Base-by-base conservation (phyloP, 1,140 invertebrate species). In the Acromyrmex charruanus region DNA sequence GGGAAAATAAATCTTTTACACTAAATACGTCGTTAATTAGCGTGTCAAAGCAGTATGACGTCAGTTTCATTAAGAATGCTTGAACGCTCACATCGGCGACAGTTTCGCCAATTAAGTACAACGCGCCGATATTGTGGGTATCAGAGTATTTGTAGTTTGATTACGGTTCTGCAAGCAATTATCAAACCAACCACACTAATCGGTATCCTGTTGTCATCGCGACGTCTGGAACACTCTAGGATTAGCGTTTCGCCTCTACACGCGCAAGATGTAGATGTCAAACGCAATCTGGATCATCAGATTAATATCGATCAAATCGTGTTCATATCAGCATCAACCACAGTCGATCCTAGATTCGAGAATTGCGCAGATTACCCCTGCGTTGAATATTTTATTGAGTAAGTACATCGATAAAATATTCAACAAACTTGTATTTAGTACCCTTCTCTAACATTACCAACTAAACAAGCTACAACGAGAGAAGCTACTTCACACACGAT, bases 91-190 rank as follows among this genome's bases (percentile, higher is more conserved):
- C 28, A 39, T 74, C 14, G 44, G 55, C 39, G 55, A 84, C 28
- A 75, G 80, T 84, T 84, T 84, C 69, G 69, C 69, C 68, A 84
- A 84, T 84, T 84, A 84, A 63, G 39, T 84, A 51, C 69, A 72
- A 49, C 80, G 9, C 69, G 44, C 49, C 44, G 39, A 75, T 75
- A 84, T 25, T 28, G 69, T 16, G 44, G 55, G 53, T 74, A 74
- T 53, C 68, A 31, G 80, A 74, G 39, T 84, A 84, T 84, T 89
- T 71, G 72, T 49, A 85, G 66, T 86, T 72, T 69, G 44, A 58
- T 90, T 86, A 85, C 69, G 81, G 72, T 89, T 87, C 88, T 90
- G 75, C 75, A 89, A 82, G 74, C 77, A 89, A 90, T 90, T 89
- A 90, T 89, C 85, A 89, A 85, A 77, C 79, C 88, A 84, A 75